phyloP scores from a whole-genome alignment of 2,888 invertebrate genomes.

The Noctua janthe region DNA sequence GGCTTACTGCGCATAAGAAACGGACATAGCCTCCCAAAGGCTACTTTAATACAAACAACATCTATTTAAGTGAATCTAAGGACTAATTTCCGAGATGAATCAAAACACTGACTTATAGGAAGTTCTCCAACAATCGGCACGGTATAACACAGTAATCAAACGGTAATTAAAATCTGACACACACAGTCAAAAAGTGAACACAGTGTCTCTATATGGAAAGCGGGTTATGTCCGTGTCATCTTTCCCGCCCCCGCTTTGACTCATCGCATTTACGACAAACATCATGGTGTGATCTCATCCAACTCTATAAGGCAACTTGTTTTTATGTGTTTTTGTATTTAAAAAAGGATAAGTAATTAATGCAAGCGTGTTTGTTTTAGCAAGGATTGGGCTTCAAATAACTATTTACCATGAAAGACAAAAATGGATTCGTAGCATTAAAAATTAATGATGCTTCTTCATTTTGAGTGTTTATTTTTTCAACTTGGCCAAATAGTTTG shows the following conservation, averaged over 20 bases:
- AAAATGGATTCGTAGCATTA: neutral
- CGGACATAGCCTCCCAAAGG: neutral
- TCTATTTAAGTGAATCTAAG: neutral
- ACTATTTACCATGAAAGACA: neutral
- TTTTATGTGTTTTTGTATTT: slow-evolving; percentile 31
- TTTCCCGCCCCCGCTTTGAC: slow-evolving; percentile 60
- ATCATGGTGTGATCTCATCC: slow-evolving; percentile 62
- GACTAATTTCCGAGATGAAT: slow-evolving; percentile 12
- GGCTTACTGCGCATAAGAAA: neutral
- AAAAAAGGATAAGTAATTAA: slow-evolving; percentile 45
- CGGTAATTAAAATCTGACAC: slow-evolving; percentile 16
- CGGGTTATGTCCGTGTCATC: slow-evolving; percentile 54
- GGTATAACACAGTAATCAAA: slow-evolving; percentile 19
- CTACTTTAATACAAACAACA: neutral
- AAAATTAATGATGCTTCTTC: neutral
- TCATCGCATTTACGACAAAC: slow-evolving; percentile 39
- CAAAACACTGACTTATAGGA: slow-evolving; percentile 30
- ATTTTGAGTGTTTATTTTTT: neutral
- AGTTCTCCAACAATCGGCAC: slow-evolving; percentile 19
- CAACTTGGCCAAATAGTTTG: neutral
- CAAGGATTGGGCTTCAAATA: neutral
- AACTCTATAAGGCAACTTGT: slow-evolving; percentile 55
- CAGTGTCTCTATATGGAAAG: slow-evolving; percentile 47
- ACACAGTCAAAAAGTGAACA: slow-evolving; percentile 17
- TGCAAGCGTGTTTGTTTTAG: slow-evolving; percentile 14